Conservation (phyloP, 2,113 vertebrate species). For the Menura novaehollandiae region DNA sequence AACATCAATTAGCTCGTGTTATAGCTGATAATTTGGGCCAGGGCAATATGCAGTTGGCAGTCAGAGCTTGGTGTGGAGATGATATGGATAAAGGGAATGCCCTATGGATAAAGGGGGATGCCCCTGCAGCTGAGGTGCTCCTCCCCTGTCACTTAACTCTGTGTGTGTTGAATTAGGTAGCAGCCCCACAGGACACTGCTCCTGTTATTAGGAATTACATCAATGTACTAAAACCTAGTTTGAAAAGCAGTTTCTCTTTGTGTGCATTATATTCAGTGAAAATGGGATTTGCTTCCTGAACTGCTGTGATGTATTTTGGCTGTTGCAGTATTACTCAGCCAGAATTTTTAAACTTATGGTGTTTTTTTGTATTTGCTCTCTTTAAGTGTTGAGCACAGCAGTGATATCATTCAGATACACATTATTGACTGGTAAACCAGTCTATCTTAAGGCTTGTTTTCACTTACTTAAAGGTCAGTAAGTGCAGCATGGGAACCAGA, state of each 20-base stretch:
- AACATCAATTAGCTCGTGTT: conserved; percentile 33
- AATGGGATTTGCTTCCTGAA: neutral
- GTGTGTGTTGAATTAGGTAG: neutral
- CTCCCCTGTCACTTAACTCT: neutral
- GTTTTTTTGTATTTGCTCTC: neutral
- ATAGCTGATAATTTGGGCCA: neutral
- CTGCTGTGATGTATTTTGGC: neutral
- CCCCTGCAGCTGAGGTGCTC: neutral
- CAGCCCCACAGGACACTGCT: neutral
- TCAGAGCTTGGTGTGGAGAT: neutral
- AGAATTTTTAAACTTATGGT: neutral
- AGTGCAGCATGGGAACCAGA: neutral
- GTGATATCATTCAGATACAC: neutral
- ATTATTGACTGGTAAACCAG: neutral
- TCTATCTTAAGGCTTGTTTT: neutral
- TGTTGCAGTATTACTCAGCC: neutral
- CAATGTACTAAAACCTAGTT: neutral
- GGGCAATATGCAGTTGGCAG: neutral
- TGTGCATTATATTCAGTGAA: neutral
- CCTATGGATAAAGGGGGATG: neutral
- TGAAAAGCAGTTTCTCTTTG: neutral
- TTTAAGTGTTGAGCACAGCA: neutral
- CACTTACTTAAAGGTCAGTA: neutral
- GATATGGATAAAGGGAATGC: neutral
- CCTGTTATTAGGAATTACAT: neutral